Percentiles rank a stretch among this genome's conserved stretches.
These are phyloP conservation scores for Drosophila quinaria DNA, from an alignment of 2,888 invertebrate genomes.

Conservation along the genomic window DNA sequence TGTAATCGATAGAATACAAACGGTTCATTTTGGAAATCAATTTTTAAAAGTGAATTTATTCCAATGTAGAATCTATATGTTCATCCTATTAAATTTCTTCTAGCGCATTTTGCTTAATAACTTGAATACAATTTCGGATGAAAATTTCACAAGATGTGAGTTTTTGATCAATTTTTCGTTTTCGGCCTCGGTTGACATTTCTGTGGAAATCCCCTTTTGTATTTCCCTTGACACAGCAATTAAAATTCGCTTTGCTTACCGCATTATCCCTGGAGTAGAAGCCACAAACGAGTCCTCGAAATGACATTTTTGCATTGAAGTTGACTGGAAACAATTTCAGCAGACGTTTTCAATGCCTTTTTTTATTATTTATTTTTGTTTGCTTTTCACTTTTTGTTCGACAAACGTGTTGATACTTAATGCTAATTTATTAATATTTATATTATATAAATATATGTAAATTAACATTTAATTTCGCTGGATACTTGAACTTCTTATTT, in stretches of 20 bases:
- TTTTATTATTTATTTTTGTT: conserved; percentile 11
- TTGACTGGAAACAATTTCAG: conserved; percentile 3
- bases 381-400: conserved; percentile 31
- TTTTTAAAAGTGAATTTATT: no score
- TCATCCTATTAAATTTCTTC: no score
- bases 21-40: no score
- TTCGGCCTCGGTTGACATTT: no score
- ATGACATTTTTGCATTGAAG: conserved; percentile 73
- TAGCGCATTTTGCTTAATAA: no score
- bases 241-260: conserved; percentile 84
- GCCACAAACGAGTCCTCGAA: conserved; percentile 88
- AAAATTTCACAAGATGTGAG: no score
- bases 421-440: conserved; percentile 54
- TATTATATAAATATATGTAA: conserved; percentile 40
- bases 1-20: no score
- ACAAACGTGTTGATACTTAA: conserved; percentile 39
- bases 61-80: no score
- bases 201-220: no score
- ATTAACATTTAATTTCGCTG: conserved; percentile 14
- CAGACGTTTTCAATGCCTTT: conserved; percentile 3
- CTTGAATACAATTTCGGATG: no score
- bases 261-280: conserved; percentile 88
- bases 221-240: neutral
- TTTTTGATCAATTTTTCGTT: no score
- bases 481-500: conserved; percentile 62